These are phyloP conservation scores for Tapirus indicus DNA, from an alignment of 2,797 vertebrate species.

Conservation along the genomic window DNA sequence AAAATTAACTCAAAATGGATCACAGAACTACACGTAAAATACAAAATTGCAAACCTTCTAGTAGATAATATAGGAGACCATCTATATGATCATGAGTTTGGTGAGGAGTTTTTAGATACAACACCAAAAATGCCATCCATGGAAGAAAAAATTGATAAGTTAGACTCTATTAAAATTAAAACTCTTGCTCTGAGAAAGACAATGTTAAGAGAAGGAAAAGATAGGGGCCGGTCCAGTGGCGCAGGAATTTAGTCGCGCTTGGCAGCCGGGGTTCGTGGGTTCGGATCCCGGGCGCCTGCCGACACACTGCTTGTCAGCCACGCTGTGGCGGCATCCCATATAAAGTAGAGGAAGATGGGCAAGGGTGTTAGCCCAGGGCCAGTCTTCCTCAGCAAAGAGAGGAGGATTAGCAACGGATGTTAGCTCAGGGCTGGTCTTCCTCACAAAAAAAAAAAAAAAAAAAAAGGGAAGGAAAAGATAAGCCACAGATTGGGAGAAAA, in stretches of 20 bases:
- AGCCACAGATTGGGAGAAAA: not conserved
- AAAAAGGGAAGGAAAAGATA: not conserved
- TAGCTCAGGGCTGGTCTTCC: too few relatives aligned
- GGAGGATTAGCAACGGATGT: too few relatives aligned
- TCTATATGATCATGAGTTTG: not conserved
- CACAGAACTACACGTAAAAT: not conserved
- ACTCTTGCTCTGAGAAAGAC: not conserved
- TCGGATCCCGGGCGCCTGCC: too few relatives aligned
- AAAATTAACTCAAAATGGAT: not conserved
- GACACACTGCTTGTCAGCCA: too few relatives aligned
- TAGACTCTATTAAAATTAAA: not conserved
- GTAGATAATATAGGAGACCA: not conserved
- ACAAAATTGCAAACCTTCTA: not conserved
- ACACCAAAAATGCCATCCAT: not conserved
- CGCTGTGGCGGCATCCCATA: too few relatives aligned
- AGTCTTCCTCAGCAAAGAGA: too few relatives aligned
- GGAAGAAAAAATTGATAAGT: not conserved
- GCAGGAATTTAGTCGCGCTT: too few relatives aligned
- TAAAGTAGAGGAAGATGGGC: too few relatives aligned
- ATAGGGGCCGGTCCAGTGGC: not conserved
- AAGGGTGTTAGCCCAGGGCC: too few relatives aligned
- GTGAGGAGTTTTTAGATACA: not conserved
- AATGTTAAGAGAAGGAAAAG: not conserved
- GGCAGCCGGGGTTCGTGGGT: too few relatives aligned
- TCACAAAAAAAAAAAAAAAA: not conserved